phyloP scores from a whole-genome alignment of 1,140 invertebrate species.

The Atta cephalotes region DNA sequence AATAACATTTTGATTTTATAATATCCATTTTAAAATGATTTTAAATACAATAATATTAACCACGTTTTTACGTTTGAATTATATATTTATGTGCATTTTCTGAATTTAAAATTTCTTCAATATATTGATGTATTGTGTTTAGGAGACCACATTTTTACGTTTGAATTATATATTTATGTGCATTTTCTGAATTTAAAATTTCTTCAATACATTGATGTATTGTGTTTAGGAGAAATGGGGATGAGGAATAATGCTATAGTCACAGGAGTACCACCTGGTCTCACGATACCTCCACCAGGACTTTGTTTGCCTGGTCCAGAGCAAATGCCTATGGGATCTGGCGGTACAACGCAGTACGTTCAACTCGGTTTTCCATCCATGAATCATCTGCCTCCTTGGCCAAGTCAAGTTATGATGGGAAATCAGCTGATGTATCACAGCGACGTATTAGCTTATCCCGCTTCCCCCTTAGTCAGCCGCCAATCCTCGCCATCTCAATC shows the following conservation, averaged over 20 bases:
- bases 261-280: slow-evolving; percentile 80
- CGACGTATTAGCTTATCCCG: slow-evolving; percentile 82
- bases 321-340: slow-evolving; percentile 81
- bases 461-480: slow-evolving; percentile 85
- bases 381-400: slow-evolving; percentile 83
- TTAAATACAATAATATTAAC: neutral
- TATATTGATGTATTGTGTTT: slow-evolving; percentile 16
- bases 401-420: slow-evolving; percentile 83
- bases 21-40: no score
- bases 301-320: slow-evolving; percentile 82
- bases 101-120: slow-evolving; percentile 4
- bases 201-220: neutral
- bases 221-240: slow-evolving; percentile 78
- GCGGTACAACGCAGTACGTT: slow-evolving; percentile 80
- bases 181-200: slow-evolving; percentile 16
- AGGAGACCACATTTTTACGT: slow-evolving; percentile 72
- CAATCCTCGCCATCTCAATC: slow-evolving; percentile 86
- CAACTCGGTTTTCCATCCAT: slow-evolving; percentile 84
- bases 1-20: no score
- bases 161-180: neutral
- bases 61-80: neutral
- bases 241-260: slow-evolving; percentile 81
- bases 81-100: neutral
- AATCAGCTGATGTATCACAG: slow-evolving; percentile 84
- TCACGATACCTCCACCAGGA: slow-evolving; percentile 83